Evolutionary conservation across 1,140 invertebrate genomes (phyloP).

Genomic region (Lanistes nyassanus): DNA sequence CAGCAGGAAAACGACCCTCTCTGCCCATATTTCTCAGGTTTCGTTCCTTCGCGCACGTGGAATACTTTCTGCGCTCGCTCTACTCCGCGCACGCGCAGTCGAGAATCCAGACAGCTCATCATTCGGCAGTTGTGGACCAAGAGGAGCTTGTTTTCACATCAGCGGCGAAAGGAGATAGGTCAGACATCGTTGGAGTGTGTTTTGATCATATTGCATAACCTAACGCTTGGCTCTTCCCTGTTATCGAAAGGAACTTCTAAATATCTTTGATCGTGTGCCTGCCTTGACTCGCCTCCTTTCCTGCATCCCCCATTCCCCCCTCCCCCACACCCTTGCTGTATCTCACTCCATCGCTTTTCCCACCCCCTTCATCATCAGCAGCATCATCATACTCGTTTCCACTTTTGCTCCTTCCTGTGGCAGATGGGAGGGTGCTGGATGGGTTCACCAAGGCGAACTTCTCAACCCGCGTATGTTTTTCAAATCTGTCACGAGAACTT

Average conservation of each 20-base stretch:
- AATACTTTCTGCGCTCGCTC: too few species aligned
- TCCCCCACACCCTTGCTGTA: background rate
- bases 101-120: background rate
- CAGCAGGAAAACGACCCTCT: too few species aligned
- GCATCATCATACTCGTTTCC: background rate
- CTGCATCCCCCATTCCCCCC: background rate
- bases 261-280: slow-evolving; percentile 12
- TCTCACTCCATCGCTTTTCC: background rate
- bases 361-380: background rate
- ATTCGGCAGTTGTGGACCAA: too few species aligned
- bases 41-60: too few species aligned
- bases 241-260: background rate
- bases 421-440: too few species aligned
- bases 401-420: background rate
- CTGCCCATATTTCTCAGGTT: too few species aligned
- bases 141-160: slow-evolving; percentile 8
- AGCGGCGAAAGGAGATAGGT: slow-evolving; percentile 2
- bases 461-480: too few species aligned
- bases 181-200: slow-evolving; percentile 1
- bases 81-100: too few species aligned
- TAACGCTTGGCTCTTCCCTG: background rate
- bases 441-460: too few species aligned
- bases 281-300: background rate
- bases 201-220: slow-evolving; percentile 16
- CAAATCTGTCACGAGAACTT: too few species aligned